These are phyloP conservation scores for Tenualosa ilisha DNA, from an alignment of 2,797 vertebrate species.

Conservation along the genomic window DNA sequence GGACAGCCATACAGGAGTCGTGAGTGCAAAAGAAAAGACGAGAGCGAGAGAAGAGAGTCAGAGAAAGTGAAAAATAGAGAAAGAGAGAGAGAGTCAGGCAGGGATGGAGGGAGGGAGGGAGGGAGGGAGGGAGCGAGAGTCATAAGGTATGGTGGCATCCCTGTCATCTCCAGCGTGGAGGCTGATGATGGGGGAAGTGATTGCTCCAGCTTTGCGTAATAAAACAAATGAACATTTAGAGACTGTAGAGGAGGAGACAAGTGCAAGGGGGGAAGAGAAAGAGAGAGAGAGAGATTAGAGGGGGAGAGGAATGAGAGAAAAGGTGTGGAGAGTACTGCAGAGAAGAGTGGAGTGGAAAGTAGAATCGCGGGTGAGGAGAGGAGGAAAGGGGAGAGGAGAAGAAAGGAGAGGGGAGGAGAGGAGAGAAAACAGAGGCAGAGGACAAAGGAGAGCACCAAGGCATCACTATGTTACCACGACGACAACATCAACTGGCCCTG, in stretches of 20 bases:
- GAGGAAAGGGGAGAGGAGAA: background rate
- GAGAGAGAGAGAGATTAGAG: too few species aligned
- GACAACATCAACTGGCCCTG: slow-evolving; percentile 1
- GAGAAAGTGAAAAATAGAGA: background rate
- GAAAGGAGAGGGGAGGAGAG: slow-evolving; percentile 5
- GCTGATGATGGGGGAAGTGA: too few species aligned
- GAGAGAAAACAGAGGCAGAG: background rate
- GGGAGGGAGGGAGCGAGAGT: too few species aligned
- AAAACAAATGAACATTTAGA: too few species aligned
- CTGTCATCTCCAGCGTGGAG: too few species aligned
- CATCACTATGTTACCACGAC: background rate
- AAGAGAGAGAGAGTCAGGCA: background rate
- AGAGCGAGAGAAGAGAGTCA: background rate
- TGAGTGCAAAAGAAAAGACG: background rate
- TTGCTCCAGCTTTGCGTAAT: too few species aligned
- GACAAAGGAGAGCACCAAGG: background rate
- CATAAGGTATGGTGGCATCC: too few species aligned
- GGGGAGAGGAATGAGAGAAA: too few species aligned
- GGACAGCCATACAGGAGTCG: background rate
- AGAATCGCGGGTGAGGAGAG: background rate
- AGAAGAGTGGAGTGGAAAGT: too few species aligned
- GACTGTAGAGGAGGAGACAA: too few species aligned
- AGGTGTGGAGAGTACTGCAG: too few species aligned
- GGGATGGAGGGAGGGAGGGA: background rate
- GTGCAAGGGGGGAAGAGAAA: too few species aligned